These are phyloP conservation scores for Trachelus troglodyta DNA, from an alignment of 2,888 invertebrate genomes.

Conservation along the genomic window DNA sequence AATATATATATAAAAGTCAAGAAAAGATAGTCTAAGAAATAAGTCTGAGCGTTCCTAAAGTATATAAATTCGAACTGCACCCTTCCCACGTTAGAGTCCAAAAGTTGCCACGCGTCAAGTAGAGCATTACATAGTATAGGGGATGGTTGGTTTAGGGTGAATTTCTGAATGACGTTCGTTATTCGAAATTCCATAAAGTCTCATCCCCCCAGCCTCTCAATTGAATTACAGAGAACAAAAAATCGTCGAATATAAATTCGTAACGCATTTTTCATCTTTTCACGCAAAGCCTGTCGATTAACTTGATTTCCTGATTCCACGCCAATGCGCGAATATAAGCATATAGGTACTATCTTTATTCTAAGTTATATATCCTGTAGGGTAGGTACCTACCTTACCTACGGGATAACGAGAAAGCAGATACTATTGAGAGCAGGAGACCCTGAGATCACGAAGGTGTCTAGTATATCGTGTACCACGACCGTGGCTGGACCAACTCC, in stretches of 20 bases:
- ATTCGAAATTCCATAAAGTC: neutral
- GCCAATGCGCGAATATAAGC: neutral
- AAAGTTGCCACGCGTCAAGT: neutral
- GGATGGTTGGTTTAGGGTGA: neutral
- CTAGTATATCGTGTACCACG: conserved; percentile 28
- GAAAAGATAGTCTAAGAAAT: neutral
- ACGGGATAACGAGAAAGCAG: neutral
- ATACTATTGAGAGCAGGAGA: neutral
- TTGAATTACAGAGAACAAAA: neutral
- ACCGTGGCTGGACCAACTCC: conserved; percentile 16
- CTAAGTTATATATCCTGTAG: neutral
- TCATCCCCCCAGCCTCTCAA: neutral
- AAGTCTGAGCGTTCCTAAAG: neutral
- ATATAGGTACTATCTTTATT: neutral
- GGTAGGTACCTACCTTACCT: neutral
- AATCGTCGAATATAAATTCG: neutral
- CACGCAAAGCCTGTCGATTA: too few species aligned
- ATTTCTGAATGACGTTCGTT: neutral
- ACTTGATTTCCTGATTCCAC: neutral
- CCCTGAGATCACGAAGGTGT: conserved; percentile 22
- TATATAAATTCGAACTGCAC: neutral
- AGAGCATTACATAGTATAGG: neutral
- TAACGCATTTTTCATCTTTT: too few species aligned
- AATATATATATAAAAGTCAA: neutral
- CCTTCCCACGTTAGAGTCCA: neutral